Evolutionary conservation across 1,140 invertebrate genomes (phyloP).

Genomic region (Bicyclus anynana): DNA sequence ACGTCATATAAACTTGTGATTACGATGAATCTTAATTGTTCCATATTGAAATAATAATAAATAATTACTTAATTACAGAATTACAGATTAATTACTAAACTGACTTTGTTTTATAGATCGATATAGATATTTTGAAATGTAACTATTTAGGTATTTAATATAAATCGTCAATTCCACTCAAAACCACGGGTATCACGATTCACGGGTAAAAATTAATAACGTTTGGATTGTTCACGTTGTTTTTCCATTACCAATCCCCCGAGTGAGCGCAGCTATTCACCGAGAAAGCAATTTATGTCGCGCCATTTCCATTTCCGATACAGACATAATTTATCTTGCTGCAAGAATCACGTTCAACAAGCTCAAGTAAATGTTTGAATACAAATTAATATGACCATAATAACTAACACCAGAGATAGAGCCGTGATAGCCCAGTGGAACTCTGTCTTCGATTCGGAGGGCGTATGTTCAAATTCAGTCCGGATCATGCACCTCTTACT

Average conservation of each 20-base stretch:
- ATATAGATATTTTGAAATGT: no score
- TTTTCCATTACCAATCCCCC: conserved; percentile 13
- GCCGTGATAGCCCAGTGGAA: no score
- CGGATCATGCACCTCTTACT: no score
- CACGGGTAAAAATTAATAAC: conserved; percentile 5
- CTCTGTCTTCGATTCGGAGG: no score
- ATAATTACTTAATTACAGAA: no score
- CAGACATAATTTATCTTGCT: conserved; percentile 10
- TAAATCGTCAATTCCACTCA: background rate
- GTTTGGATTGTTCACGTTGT: conserved; percentile 9
- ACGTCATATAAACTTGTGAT: no score
- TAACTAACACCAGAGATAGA: background rate
- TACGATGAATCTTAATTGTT: no score
- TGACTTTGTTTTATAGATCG: no score
- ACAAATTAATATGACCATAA: background rate
- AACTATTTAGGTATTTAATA: no score
- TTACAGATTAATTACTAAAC: no score
- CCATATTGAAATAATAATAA: no score
- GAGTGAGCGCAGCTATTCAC: conserved; percentile 7
- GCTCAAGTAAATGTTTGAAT: background rate
- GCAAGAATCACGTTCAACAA: conserved; percentile 7
- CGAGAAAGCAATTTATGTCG: conserved; percentile 6
- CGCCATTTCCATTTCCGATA: conserved; percentile 8
- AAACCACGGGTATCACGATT: background rate
- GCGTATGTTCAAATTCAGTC: no score